Evolutionary conservation across 2,113 vertebrate genomes (phyloP).

Genomic region (Etia nguti): DNA sequence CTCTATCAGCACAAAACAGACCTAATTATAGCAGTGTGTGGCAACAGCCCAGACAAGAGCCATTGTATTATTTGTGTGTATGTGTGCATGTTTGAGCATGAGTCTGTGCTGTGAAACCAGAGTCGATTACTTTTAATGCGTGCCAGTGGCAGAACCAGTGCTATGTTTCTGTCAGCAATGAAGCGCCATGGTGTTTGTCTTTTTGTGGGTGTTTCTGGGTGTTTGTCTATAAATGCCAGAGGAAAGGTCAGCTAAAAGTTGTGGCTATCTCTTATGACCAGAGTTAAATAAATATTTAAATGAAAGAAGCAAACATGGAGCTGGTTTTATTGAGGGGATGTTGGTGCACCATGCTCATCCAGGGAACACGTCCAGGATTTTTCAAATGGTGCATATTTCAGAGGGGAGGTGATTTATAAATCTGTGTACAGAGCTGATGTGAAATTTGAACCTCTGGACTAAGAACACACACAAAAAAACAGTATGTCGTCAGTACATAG

Average conservation of each 20-base stretch:
- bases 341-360: background rate
- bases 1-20: slow-evolving; percentile 35
- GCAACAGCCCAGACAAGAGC: background rate
- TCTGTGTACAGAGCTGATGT: background rate
- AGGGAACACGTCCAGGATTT: background rate
- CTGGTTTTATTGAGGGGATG: background rate
- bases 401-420: background rate
- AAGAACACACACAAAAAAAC: background rate
- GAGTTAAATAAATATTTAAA: background rate
- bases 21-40: slow-evolving; percentile 17
- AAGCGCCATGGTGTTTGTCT: background rate
- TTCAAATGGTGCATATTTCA: background rate
- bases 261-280: background rate
- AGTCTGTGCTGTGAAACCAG: background rate
- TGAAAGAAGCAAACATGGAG: background rate
- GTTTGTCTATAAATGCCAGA: background rate
- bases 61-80: background rate
- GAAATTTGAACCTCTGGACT: background rate
- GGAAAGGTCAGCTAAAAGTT: background rate
- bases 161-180: background rate
- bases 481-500: background rate
- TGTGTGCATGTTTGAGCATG: background rate
- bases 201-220: background rate
- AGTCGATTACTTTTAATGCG: background rate
- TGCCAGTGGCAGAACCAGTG: background rate